Evolutionary conservation across 2,888 invertebrate species (phyloP), one percentile per base, ranked within the genome.

Genomic region (Apodemia mormo): DNA sequence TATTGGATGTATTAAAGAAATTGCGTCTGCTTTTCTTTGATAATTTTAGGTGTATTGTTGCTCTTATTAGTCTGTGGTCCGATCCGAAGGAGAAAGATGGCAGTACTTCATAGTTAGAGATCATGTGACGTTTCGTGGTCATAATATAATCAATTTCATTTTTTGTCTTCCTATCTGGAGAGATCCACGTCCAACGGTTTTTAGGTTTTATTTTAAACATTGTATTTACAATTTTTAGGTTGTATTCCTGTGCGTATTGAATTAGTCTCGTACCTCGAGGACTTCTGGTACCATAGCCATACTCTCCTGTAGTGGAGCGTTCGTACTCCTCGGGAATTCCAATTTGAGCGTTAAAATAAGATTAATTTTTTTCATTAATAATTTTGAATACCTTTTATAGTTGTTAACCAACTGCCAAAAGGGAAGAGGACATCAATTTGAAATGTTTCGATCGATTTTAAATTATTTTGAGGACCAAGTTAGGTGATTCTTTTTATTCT

Each of bases 41-140:
- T 6, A 14, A 6, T 22, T 56, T 56, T 22, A 56, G 29, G 56
- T 22, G 22, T 22, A 56, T 29, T 22, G 56, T 6, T 22, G 56
- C 56, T 56, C 29, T 56, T 56, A 56, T n/a, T 56, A 56, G 22
- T 22, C 29, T 56, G 56, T 56, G 56, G 22, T 74, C 74, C 14
- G 72, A 68, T 49, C 68, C 71, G 65, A 72, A 74, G 10, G 70
- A 40, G 33, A 74, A 66, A n/a, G 72, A 71, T 30, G 66, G 67
- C 73, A 66, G 58, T 22, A 56, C 56, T 56, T 56, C 29, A 29
- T 56, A 56, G 1, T 52, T 14, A 52, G 52, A 8, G n/a, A 52
- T 14, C 2, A 14, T 8, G 6, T 54, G 14, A n/a, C 2, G 54
- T 1, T 54, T 54, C 7, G 54, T n/a, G 14, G 54, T n/a, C 54